Conservation (phyloP, 2,888 invertebrate species). For the Lasioglossum malachurum region DNA sequence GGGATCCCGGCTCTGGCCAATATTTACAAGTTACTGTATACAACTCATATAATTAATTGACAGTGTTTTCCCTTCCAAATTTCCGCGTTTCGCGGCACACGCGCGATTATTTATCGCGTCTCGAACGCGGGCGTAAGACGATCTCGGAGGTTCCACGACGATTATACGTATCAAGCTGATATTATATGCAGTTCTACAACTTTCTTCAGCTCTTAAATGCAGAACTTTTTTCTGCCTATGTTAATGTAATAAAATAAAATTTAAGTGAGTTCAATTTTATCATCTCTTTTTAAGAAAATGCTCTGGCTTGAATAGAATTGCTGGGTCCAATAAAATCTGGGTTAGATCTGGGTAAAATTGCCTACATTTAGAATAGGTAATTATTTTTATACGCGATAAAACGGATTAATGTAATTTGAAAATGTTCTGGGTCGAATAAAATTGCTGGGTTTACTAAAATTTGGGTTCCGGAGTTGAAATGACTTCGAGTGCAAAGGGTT, state of each 20-base stretch:
- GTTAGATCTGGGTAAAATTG: neutral
- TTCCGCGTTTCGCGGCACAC: constrained; percentile 46
- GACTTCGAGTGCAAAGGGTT: neutral
- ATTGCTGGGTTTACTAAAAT: neutral
- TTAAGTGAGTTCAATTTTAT: too few relatives aligned
- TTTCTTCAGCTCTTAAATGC: neutral
- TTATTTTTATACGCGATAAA: too few relatives aligned
- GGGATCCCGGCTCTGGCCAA: constrained; percentile 41
- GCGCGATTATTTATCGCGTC: constrained; percentile 25
- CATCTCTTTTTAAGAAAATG: too few relatives aligned
- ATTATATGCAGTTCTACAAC: neutral
- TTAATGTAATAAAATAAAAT: too few relatives aligned
- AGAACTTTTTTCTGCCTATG: neutral
- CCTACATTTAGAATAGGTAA: too few relatives aligned
- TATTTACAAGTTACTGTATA: constrained; percentile 59
- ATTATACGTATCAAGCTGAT: neutral
- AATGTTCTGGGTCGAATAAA: neutral
- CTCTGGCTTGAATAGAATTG: too few relatives aligned
- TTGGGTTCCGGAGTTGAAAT: neutral
- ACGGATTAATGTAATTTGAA: too few relatives aligned
- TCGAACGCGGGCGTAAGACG: neutral
- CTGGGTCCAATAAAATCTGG: neutral
- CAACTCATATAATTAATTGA: constrained; percentile 64
- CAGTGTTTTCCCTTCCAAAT: constrained; percentile 46
- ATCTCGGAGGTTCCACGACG: neutral